Base-by-base conservation (phyloP, 1,140 invertebrate genomes). In the Pogonognathellus flavescens region DNA sequence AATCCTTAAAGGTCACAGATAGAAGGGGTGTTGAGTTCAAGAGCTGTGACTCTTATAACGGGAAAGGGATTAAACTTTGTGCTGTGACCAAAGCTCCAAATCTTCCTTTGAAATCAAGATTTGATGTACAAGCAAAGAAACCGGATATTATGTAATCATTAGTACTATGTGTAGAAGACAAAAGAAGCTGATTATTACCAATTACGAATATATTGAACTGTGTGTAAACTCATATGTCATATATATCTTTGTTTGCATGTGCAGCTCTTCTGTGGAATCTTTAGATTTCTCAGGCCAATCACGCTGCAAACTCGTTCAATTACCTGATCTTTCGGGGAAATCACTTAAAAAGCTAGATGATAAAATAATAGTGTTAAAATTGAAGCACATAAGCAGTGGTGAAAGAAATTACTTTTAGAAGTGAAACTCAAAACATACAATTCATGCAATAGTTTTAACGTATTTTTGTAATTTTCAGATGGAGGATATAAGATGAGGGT, bases 321-420 rank as follows among this genome's bases (percentile, higher is more conserved):
- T 66, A 22, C 62, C 50, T 6, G 80, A 82, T 9, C n/a, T 76
- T 8, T 55, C 9, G 11, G 31, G 18, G 41, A 76, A 53, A 55
- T 7, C n/a, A 83, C 14, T 57, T 20, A 31, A 53, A n/a, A n/a
- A 31, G 16, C 14, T 82, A 10, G n/a, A 83, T 16, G 80, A 82
- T 59, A 86, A 83, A 70, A 83, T 72, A 22, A 86, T 86, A 49
- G 76, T 14, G 11, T 20, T 83, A 16, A 86, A 86, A 83, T 25
- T 86, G 14, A 70, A 60, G 18, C 14, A 83, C 11, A 80, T 70
- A 18, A 83, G 7, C 20, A 86, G 20, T 83, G 85, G 85, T 86
- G 13, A 55, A 50, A 18, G 14, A 4, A 16, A 16, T 18, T 20
- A 60, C 11, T n/a, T n/a, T 57, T 13, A 55, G 50, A 80, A 50